Evolutionary conservation across 2,113 vertebrate genomes (phyloP).

Genomic region (Saccopteryx bilineata): DNA sequence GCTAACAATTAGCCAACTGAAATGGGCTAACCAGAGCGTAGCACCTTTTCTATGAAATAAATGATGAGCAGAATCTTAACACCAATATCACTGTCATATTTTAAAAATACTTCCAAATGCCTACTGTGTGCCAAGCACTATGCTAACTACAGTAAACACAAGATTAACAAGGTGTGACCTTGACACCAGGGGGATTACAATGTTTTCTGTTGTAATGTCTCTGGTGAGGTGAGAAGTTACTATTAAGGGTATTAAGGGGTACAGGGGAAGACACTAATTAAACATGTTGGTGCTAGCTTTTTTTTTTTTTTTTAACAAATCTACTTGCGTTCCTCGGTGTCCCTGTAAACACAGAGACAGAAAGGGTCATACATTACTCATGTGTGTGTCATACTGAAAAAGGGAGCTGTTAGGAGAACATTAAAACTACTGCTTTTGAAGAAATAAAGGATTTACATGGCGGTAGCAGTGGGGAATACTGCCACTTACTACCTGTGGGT

Average conservation of each 20-base stretch:
- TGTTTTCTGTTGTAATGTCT: neutral
- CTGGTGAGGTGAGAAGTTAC: neutral
- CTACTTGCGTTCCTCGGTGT: neutral
- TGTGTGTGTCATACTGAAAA: neutral
- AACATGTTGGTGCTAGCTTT: neutral
- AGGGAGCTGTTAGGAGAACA: neutral
- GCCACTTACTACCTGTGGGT: neutral
- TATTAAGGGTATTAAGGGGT: fast-evolving
- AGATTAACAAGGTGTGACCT: neutral
- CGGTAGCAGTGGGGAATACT: neutral
- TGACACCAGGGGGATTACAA: neutral
- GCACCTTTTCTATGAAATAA: neutral
- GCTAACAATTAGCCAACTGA: conserved; percentile 52
- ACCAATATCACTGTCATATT: neutral
- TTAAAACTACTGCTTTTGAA: neutral
- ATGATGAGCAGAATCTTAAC: neutral
- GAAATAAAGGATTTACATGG: neutral
- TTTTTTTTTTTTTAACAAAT: neutral
- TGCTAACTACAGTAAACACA: neutral
- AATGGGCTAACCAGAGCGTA: neutral
- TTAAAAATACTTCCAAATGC: conserved; percentile 1
- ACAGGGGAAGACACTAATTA: neutral
- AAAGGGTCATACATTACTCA: neutral
- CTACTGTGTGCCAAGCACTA: neutral
- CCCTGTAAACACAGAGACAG: neutral